Conservation (phyloP, 2,888 invertebrate species). For the Dysmachus trigonus region DNA sequence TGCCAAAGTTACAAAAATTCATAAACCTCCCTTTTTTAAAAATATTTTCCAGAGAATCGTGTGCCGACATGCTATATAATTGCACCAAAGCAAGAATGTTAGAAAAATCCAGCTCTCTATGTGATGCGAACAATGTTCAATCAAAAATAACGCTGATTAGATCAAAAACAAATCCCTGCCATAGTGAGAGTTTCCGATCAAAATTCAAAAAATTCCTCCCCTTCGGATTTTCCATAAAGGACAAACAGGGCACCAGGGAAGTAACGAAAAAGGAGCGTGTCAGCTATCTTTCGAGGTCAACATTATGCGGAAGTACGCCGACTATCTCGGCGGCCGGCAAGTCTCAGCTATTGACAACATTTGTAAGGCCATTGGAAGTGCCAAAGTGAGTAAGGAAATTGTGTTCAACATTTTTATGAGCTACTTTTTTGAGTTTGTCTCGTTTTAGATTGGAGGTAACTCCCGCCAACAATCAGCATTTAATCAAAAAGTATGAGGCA, state of each 20-base stretch:
- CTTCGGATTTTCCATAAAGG: conserved; percentile 48
- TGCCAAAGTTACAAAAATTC: neutral
- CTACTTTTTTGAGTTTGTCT: neutral
- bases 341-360: conserved; percentile 44
- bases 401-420: neutral
- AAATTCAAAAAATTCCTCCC: conserved; percentile 51
- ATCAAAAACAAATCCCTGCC: conserved; percentile 48
- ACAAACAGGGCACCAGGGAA: conserved; percentile 21
- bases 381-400: conserved; percentile 50
- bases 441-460: conserved; percentile 50
- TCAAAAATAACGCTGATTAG: conserved; percentile 37
- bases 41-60: conserved; percentile 64
- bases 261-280: conserved; percentile 47
- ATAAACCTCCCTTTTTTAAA: neutral
- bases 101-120: conserved; percentile 56
- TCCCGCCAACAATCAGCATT: conserved; percentile 50
- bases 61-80: conserved; percentile 77
- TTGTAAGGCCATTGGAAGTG: conserved; percentile 49
- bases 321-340: conserved; percentile 40
- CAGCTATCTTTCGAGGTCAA: conserved; percentile 49
- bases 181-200: conserved; percentile 48
- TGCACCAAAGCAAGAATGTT: conserved; percentile 69
- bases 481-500: conserved; percentile 50
- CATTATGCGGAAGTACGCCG: conserved; percentile 48
- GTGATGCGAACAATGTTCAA: neutral